These are phyloP conservation scores for Drosophila lacertosa DNA, from an alignment of 1,140 invertebrate genomes.

Conservation along the genomic window DNA sequence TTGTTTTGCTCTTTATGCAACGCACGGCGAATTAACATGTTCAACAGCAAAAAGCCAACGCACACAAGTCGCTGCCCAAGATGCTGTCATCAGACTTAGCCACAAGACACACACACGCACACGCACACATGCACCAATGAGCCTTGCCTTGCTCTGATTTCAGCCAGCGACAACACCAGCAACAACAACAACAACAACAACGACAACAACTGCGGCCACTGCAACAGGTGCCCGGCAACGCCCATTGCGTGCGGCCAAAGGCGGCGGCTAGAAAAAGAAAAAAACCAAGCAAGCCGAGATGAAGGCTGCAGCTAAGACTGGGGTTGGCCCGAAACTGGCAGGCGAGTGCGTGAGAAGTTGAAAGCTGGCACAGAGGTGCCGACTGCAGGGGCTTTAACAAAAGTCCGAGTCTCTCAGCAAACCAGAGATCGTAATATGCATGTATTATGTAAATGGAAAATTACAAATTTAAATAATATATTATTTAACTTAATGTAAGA, in stretches of 20 bases:
- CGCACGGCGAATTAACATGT: slow-evolving; percentile 74
- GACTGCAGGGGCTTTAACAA: background rate
- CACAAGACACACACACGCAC: slow-evolving; percentile 32
- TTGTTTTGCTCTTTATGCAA: slow-evolving; percentile 74
- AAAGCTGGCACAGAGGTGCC: slow-evolving; percentile 18
- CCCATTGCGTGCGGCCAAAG: slow-evolving; percentile 71
- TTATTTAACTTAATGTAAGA: background rate
- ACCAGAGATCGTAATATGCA: background rate
- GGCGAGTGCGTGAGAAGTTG: slow-evolving; percentile 32
- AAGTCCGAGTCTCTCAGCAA: background rate
- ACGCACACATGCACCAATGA: slow-evolving; percentile 2
- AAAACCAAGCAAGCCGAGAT: slow-evolving; percentile 51
- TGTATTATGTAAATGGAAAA: background rate
- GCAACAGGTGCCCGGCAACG: slow-evolving; percentile 74
- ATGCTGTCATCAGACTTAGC: slow-evolving; percentile 67
- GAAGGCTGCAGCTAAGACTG: slow-evolving; percentile 21
- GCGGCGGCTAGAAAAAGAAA: slow-evolving; percentile 56
- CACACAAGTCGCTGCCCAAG: slow-evolving; percentile 61
- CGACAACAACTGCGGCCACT: slow-evolving; percentile 12
- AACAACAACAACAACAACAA: slow-evolving; percentile 12
- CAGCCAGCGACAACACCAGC: slow-evolving; percentile 55
- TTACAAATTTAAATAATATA: background rate
- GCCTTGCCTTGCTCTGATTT: slow-evolving; percentile 77
- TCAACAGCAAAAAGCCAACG: slow-evolving; percentile 68
- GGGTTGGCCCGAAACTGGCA: background rate